Percentiles rank a stretch among this genome's conserved stretches.
Evolutionary conservation across 2,113 vertebrate genomes (phyloP).

Genomic region (Stegastes partitus): DNA sequence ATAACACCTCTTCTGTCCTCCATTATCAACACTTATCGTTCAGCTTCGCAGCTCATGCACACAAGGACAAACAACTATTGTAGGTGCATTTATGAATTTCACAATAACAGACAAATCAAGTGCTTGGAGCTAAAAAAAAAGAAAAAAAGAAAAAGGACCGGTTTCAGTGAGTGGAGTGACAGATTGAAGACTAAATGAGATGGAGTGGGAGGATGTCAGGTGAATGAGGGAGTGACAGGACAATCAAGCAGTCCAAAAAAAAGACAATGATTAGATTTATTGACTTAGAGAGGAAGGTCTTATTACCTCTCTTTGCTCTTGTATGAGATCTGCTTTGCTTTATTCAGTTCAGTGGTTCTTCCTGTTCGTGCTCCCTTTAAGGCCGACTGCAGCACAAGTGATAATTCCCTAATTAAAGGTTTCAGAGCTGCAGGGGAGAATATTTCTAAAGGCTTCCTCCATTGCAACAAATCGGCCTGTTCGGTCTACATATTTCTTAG

Average conservation of each 20-base stretch:
- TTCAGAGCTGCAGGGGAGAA: conserved; percentile 53
- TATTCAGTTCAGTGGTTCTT: conserved; percentile 43
- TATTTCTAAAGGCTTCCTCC: conserved; percentile 44
- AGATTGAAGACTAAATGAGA: conserved; percentile 48
- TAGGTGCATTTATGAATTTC: conserved; percentile 46
- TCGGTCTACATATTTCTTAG: conserved; percentile 7
- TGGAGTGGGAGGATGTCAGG: conserved; percentile 48
- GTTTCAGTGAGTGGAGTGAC: conserved; percentile 20
- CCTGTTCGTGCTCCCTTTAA: conserved; percentile 43
- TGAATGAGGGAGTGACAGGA: conserved; percentile 20
- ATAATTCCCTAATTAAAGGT: conserved; percentile 71
- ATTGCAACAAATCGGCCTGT: conserved; percentile 43
- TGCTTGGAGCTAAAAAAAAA: conserved; percentile 21
- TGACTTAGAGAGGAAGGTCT: conserved; percentile 33
- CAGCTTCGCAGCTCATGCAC: conserved; percentile 13
- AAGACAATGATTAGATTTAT: conserved; percentile 25
- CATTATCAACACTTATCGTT: conserved; percentile 47
- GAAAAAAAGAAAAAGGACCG: no score
- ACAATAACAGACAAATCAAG: conserved; percentile 36
- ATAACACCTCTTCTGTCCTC: conserved; percentile 8
- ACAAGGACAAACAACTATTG: conserved; percentile 48
- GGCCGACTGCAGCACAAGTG: conserved; percentile 52
- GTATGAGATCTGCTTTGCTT: conserved; percentile 40
- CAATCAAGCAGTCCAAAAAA: conserved; percentile 35
- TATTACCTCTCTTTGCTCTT: conserved; percentile 16